These are phyloP conservation scores for Pyralis farinalis DNA, from an alignment of 2,888 invertebrate species.

Conservation along the genomic window DNA sequence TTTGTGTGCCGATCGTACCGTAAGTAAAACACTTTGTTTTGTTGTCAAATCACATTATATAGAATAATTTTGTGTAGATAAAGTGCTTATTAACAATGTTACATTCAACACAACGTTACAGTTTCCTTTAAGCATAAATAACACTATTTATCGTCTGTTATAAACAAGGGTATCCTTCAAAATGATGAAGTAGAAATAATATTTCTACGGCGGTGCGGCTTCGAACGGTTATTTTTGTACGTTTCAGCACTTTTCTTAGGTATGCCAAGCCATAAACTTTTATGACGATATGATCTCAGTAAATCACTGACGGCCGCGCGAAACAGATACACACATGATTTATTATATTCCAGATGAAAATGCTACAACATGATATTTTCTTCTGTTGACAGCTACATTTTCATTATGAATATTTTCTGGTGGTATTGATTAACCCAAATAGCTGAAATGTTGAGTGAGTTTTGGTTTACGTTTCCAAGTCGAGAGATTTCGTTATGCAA, in stretches of 20 bases:
- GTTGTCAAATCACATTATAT: conserved; percentile 1
- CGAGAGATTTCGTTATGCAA: too few species aligned
- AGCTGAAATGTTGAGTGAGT: too few species aligned
- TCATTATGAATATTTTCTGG: too few species aligned
- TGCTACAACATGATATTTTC: not conserved
- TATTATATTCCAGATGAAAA: conserved; percentile 6
- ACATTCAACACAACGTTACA: not conserved
- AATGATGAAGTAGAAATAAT: conserved; percentile 10
- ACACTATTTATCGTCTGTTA: not conserved
- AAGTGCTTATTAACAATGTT: not conserved
- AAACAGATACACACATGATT: conserved; percentile 19
- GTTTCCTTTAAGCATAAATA: not conserved
- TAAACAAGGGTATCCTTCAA: not conserved
- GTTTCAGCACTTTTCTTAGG: conserved; percentile 48
- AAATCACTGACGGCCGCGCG: conserved; percentile 30
- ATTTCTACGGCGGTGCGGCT: conserved; percentile 25
- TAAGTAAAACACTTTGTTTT: conserved; percentile 17
- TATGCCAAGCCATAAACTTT: conserved; percentile 58
- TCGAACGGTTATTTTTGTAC: conserved; percentile 45
- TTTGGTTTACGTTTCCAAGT: too few species aligned
- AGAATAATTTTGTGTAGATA: not conserved
- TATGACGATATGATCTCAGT: conserved; percentile 51
- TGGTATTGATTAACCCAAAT: too few species aligned
- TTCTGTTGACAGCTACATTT: too few species aligned
- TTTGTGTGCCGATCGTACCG: conserved; percentile 14